Evolutionary conservation across 1,140 invertebrate genomes (phyloP).

Genomic region (Drosophila funebris): DNA sequence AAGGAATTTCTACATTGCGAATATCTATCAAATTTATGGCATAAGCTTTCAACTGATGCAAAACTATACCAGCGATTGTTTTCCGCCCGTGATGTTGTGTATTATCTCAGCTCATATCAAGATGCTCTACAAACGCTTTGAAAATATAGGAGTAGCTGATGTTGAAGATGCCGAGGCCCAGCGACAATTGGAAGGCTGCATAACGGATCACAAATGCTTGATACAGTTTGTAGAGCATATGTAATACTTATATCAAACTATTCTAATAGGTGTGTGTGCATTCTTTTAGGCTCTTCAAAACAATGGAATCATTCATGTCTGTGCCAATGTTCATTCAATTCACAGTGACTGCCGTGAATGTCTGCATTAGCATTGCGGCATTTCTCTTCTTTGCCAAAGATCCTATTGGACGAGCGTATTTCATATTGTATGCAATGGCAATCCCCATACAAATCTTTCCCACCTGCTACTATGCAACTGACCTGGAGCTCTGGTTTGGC

Average conservation of each 20-base stretch:
- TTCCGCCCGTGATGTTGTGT: constrained; percentile 57
- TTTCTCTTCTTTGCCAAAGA: constrained; percentile 58
- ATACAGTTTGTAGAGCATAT: constrained; percentile 44
- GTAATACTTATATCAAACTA: background rate
- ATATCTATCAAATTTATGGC: constrained; percentile 62
- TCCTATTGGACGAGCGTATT: constrained; percentile 51
- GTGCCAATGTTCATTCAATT: constrained; percentile 74
- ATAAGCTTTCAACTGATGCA: constrained; percentile 53
- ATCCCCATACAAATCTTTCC: constrained; percentile 58
- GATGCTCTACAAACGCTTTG: constrained; percentile 56
- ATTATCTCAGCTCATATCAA: constrained; percentile 63
- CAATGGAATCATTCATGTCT: constrained; percentile 62
- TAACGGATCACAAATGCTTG: constrained; percentile 66
- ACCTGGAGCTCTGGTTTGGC: constrained; percentile 41
- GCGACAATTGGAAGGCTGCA: constrained; percentile 45
- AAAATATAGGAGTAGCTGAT: constrained; percentile 35
- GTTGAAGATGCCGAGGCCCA: constrained; percentile 2
- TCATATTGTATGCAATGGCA: constrained; percentile 55
- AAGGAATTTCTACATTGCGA: constrained; percentile 52
- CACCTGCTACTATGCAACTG: constrained; percentile 59
- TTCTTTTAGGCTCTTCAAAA: constrained; percentile 47
- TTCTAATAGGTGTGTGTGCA: background rate
- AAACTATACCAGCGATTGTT: constrained; percentile 68
- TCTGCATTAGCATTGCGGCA: constrained; percentile 55
- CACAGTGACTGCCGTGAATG: constrained; percentile 56